Evolutionary conservation across 2,797 vertebrate genomes (phyloP), one percentile per base, ranked within the genome.

Genomic region (Neoniphon sammara): DNA sequence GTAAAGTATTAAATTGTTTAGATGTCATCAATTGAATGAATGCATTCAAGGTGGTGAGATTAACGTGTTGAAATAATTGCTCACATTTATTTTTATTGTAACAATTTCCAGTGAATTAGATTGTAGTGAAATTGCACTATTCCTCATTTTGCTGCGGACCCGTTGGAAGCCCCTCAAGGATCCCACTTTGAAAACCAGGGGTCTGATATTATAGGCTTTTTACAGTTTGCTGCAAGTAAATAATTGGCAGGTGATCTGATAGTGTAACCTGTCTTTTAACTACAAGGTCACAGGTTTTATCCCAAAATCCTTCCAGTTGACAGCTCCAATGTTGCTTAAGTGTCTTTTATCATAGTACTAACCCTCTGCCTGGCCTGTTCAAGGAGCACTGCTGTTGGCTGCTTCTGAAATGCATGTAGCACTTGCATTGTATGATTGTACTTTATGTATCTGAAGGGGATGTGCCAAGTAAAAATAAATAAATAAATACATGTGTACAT

Each of bases 291-390:
- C 17, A n/a, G 46, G 46, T n/a, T 49, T 18, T n/a, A n/a, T 49
- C 46, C 1, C n/a, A 2, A 9, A 49, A 49, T 62, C 34, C 7
- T 18, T 53, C 27, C 11, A 50, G n/a, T 9, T 42, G 7, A 25
- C 30, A 66, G 34, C 46, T 72, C 11, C 61, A 31, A 53, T 39
- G 17, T 63, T 67, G 36, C 47, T 53, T 55, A 50, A 58, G 50
- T 54, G 10, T 55, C 11, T 53, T 66, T 14, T 27, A 55, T 15
- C 12, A 15, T 30, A 55, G 30, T 15, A 50, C 34, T 42, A 70
- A 80, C 61, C n/a, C 23, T 10, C 15, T 47, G 15, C 36, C 36
- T 39, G 2, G 46, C 17, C 17, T 47, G 44, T 15, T 47, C 44
- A 12, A 47, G 3, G 14, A 47, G 17, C 44, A 2, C 44, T 4